A percentile compares a stretch with the other conserved stretches of the same genome.
These are phyloP conservation scores for zebrafish (Danio rerio) DNA, from an alignment of 2,113 vertebrate species.

Conservation along the genomic window DNA sequence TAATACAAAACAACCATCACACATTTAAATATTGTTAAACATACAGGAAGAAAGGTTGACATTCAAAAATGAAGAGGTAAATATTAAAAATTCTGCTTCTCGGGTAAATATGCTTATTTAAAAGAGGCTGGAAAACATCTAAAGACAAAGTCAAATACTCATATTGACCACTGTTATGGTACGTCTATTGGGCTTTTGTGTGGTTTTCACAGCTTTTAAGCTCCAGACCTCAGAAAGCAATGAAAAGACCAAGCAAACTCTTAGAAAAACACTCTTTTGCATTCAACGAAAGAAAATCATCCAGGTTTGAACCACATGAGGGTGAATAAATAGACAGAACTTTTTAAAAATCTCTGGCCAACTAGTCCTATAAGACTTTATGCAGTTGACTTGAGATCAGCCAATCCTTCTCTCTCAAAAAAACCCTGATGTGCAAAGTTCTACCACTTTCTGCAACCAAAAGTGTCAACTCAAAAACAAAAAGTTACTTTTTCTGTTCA, in stretches of 20 bases:
- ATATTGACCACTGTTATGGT: not conserved
- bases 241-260: not conserved
- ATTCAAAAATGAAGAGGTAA: no score
- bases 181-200: not conserved
- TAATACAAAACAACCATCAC: no score
- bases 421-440: not conserved
- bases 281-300: not conserved
- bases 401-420: not conserved
- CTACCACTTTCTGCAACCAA: conserved; percentile 62
- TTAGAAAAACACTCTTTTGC: not conserved
- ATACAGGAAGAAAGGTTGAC: no score
- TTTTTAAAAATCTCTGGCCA: not conserved
- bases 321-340: not conserved
- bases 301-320: not conserved
- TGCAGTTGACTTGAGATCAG: not conserved
- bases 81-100: no score
- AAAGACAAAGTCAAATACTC: not conserved
- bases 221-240: not conserved
- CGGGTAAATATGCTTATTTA: no score
- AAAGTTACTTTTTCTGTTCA: conserved; percentile 10
- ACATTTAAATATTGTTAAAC: no score
- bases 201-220: not conserved
- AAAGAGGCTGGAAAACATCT: no score
- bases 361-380: not conserved
- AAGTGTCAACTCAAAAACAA: conserved; percentile 31